Evolutionary conservation across 2,113 vertebrate genomes (phyloP).

Genomic region (Aptenodytes forsteri): DNA sequence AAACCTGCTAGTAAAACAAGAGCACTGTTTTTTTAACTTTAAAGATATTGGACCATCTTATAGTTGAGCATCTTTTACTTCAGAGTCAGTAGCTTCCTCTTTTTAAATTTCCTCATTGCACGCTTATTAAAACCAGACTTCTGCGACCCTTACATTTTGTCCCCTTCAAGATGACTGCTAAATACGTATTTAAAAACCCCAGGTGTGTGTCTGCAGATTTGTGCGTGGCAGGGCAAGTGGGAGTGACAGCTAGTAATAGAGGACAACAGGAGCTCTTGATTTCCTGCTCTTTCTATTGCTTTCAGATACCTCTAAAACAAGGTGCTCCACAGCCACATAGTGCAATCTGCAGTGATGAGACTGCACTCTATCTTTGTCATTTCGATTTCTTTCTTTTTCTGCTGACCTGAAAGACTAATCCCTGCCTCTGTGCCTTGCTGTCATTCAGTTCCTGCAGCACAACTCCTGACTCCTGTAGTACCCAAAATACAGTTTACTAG

Average conservation of each 20-base stretch:
- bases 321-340: background rate
- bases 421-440: background rate
- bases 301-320: background rate
- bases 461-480: background rate
- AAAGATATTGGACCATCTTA: background rate
- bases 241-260: background rate
- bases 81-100: background rate
- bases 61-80: background rate
- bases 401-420: background rate
- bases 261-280: background rate
- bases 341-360: background rate
- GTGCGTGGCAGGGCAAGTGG: background rate
- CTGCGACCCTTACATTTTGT: background rate
- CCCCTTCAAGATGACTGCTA: background rate
- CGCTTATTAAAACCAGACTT: background rate
- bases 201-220: background rate
- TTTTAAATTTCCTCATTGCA: background rate
- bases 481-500: background rate
- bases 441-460: background rate
- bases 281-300: background rate
- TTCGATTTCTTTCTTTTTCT: background rate
- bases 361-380: background rate
- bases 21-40: background rate
- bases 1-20: background rate
- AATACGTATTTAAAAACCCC: background rate